phyloP scores from a whole-genome alignment of 2,113 vertebrate genomes.

The Myrmecobius fasciatus region DNA sequence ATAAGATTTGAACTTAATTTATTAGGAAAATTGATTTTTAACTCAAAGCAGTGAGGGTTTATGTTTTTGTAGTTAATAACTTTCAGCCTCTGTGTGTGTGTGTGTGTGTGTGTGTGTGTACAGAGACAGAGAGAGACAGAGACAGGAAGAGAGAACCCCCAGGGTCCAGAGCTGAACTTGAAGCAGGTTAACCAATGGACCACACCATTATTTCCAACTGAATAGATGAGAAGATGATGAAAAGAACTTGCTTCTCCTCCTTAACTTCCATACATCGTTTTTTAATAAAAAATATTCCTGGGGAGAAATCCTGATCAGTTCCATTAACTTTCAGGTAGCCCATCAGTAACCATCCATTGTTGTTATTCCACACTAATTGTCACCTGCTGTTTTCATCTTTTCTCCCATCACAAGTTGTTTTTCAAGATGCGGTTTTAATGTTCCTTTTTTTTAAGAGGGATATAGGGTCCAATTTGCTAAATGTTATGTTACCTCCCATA shows the following conservation, averaged over 20 bases:
- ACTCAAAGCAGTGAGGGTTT: constrained; percentile 78
- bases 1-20: constrained; percentile 80
- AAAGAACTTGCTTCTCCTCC: constrained; percentile 41
- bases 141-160: not conserved
- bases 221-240: constrained; percentile 46
- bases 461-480: constrained; percentile 56
- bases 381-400: constrained; percentile 71
- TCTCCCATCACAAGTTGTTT: constrained; percentile 62
- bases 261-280: constrained; percentile 56
- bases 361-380: constrained; percentile 76
- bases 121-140: not conserved
- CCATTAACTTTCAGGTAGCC: constrained; percentile 63
- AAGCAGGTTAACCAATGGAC: constrained; percentile 37
- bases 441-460: constrained; percentile 15
- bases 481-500: constrained; percentile 54
- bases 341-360: constrained; percentile 55
- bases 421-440: constrained; percentile 62
- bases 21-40: constrained; percentile 84
- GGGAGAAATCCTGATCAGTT: constrained; percentile 60
- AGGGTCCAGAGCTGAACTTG: constrained; percentile 40
- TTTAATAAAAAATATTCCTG: constrained; percentile 69
- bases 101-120: not conserved
- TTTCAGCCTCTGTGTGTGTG: constrained; percentile 60
- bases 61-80: constrained; percentile 78
- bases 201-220: constrained; percentile 44